Percentiles rank a stretch among this genome's conserved stretches.
These are phyloP conservation scores for Strigamia maritima DNA, from an alignment of 2,888 invertebrate species.

Conservation along the genomic window DNA sequence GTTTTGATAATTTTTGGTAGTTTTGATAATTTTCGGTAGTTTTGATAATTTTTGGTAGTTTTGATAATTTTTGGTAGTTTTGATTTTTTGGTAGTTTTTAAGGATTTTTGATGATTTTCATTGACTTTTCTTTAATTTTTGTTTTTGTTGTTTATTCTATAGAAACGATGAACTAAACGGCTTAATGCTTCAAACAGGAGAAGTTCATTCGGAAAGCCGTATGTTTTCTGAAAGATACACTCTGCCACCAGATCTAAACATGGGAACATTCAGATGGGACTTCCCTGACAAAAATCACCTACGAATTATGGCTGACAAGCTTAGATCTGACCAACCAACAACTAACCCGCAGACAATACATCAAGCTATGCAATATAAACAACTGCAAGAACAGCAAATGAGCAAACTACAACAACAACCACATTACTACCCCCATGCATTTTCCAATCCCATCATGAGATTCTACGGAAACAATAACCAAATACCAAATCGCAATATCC, in stretches of 20 bases:
- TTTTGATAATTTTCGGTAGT: no score
- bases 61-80: no score
- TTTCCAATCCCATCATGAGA: neutral
- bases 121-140: no score
- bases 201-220: neutral
- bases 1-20: no score
- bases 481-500: no score
- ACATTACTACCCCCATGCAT: neutral
- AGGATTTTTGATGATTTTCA: no score
- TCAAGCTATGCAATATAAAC: neutral
- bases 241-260: neutral
- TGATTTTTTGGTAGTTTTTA: no score
- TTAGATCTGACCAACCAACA: neutral
- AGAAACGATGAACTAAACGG: neutral
- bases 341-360: neutral
- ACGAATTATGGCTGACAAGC: neutral
- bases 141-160: no score
- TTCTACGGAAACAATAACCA: neutral
- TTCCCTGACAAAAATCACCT: neutral
- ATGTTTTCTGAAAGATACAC: neutral
- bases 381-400: neutral
- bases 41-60: no score
- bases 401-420: neutral
- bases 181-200: neutral
- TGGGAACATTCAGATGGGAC: neutral